Conservation (phyloP, 2,113 vertebrate genomes). For the Callopanchax toddi region DNA sequence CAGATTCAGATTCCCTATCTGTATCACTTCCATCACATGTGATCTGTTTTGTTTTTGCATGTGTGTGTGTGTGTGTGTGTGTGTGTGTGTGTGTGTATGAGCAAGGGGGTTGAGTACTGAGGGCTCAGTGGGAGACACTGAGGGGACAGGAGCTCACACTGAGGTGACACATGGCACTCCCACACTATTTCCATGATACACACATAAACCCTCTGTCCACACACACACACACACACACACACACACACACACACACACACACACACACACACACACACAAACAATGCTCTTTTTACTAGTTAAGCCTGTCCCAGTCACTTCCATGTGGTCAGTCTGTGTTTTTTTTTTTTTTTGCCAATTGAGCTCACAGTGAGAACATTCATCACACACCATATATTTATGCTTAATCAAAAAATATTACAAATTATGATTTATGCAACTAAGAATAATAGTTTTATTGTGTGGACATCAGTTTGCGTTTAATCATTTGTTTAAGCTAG, state of each 20-base stretch:
- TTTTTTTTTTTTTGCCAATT: too few relatives aligned
- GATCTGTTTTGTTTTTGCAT: not conserved
- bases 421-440: too few relatives aligned
- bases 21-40: slow-evolving; percentile 8
- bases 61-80: slow-evolving; percentile 19
- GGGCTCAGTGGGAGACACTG: slow-evolving; percentile 51
- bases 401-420: too few relatives aligned
- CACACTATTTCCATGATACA: slow-evolving; percentile 54
- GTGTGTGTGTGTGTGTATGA: slow-evolving; percentile 26
- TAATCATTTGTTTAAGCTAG: too few relatives aligned
- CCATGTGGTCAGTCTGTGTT: slow-evolving; percentile 24
- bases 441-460: slow-evolving; percentile 30
- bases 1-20: slow-evolving; percentile 7
- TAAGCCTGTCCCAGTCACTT: slow-evolving; percentile 24
- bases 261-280: too few relatives aligned
- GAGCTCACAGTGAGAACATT: too few relatives aligned
- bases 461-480: not conserved
- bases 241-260: too few relatives aligned
- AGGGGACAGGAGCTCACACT: slow-evolving; percentile 71
- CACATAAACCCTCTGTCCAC: slow-evolving; percentile 8
- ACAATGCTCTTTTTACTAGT: not conserved
- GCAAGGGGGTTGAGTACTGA: slow-evolving; percentile 7
- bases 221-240: slow-evolving; percentile 9
- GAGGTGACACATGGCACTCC: slow-evolving; percentile 76
- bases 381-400: too few relatives aligned